These are phyloP conservation scores for Euwallacea similis DNA, from an alignment of 1,140 invertebrate genomes.

Conservation along the genomic window DNA sequence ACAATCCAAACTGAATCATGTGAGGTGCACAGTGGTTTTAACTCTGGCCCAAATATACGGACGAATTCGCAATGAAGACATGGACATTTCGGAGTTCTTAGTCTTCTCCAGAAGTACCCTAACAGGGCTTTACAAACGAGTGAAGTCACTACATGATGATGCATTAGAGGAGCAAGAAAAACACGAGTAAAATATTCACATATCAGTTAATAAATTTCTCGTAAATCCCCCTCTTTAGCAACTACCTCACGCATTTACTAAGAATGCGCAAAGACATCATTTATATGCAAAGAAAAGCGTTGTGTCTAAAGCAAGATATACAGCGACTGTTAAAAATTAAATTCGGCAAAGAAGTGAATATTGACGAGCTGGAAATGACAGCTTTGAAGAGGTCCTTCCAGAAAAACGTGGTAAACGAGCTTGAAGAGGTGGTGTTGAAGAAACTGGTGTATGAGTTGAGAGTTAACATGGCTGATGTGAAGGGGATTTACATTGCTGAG, in stretches of 20 bases:
- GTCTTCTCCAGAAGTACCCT: constrained; percentile 65
- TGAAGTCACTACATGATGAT: constrained; percentile 66
- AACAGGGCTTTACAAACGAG: constrained; percentile 61
- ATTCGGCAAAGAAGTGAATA: constrained; percentile 60
- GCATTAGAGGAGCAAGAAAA: constrained; percentile 62
- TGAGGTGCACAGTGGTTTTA: constrained; percentile 65
- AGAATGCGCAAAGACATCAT: constrained; percentile 61
- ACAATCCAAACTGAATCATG: constrained; percentile 68
- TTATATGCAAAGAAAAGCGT: constrained; percentile 59
- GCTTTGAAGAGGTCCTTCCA: constrained; percentile 57
- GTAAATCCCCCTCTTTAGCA: constrained; percentile 44
- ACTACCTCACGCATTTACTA: constrained; percentile 58
- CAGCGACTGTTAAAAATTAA: constrained; percentile 59
- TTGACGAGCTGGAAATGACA: constrained; percentile 60
- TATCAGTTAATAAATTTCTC: background rate
- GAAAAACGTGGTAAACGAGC: constrained; percentile 48
- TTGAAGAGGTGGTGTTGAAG: constrained; percentile 61
- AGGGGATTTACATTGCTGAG: constrained; percentile 53
- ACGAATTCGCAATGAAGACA: constrained; percentile 53
- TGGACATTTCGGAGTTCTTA: constrained; percentile 62
- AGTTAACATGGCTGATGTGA: constrained; percentile 55
- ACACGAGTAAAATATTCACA: constrained; percentile 56
- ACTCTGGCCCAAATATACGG: constrained; percentile 69
- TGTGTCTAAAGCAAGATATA: constrained; percentile 56
- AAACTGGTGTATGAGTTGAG: constrained; percentile 59